Conservation (phyloP, 2,113 vertebrate species). For the Xiphophorus maculatus region DNA sequence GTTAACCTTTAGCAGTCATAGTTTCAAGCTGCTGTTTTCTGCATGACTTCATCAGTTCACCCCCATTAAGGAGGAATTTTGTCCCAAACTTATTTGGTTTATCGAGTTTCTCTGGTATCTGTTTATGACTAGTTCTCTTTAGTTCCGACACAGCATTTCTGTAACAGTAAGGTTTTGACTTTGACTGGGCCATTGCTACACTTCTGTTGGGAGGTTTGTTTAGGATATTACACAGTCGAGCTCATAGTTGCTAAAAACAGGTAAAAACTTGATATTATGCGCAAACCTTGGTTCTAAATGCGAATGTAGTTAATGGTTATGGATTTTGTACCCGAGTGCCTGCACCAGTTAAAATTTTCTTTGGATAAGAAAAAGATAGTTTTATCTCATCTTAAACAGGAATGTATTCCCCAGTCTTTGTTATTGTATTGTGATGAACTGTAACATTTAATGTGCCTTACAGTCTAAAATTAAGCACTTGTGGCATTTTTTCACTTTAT, state of each 20-base stretch:
- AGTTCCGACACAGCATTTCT: too few species aligned
- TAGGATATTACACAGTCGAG: not conserved
- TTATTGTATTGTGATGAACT: not conserved
- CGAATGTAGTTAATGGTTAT: too few species aligned
- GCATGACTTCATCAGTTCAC: not conserved
- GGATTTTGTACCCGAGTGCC: too few species aligned
- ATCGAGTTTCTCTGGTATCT: not conserved
- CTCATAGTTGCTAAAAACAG: not conserved
- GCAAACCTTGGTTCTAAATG: too few species aligned
- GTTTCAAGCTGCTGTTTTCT: not conserved
- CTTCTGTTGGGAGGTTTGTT: not conserved
- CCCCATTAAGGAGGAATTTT: not conserved
- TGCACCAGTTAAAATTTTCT: too few species aligned
- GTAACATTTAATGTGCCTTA: not conserved
- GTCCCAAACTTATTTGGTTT: not conserved
- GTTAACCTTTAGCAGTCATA: not conserved
- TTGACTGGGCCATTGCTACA: not conserved
- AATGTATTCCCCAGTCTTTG: not conserved
- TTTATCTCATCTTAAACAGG: too few species aligned
- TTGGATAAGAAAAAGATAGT: too few species aligned
- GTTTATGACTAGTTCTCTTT: not conserved
- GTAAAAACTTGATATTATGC: too few species aligned
- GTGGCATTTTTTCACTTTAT: too few species aligned
- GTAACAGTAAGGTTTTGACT: not conserved
- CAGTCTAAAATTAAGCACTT: too few species aligned